phyloP scores from a whole-genome alignment of 2,888 invertebrate genomes.

The Tetropium fuscum region DNA sequence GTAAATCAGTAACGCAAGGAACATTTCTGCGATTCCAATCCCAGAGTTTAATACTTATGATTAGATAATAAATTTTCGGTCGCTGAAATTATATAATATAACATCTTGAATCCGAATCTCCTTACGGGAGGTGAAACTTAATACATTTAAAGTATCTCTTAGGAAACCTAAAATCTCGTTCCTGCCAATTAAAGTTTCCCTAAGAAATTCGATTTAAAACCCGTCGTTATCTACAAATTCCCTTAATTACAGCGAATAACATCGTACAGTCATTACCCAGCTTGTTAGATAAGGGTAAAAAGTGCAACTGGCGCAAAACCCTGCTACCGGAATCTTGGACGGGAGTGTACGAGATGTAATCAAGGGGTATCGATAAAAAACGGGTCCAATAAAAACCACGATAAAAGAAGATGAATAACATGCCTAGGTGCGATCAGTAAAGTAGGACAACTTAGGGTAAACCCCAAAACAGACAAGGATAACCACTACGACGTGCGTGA shows the following conservation, averaged over 20 bases:
- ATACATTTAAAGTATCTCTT: constrained; percentile 26
- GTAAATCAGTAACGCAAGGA: background rate
- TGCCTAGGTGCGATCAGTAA: constrained; percentile 42
- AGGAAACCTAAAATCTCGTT: constrained; percentile 25
- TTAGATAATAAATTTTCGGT: constrained; percentile 22
- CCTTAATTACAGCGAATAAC: constrained; percentile 36
- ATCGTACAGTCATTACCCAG: constrained; percentile 24
- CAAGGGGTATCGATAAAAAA: constrained; percentile 46
- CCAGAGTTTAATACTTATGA: constrained; percentile 11
- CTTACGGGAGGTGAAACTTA: constrained; percentile 19
- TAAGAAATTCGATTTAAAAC: constrained; percentile 31
- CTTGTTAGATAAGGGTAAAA: constrained; percentile 29
- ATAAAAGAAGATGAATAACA: constrained; percentile 52
- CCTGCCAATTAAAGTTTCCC: constrained; percentile 31
- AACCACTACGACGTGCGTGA: constrained; percentile 44
- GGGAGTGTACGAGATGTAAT: constrained; percentile 46
- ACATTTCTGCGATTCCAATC: constrained; percentile 1
- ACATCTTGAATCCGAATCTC: constrained; percentile 17
- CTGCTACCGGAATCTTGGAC: constrained; percentile 21
- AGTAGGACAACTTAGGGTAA: constrained; percentile 34
- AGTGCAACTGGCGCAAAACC: constrained; percentile 26
- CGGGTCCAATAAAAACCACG: constrained; percentile 47
- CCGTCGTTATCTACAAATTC: constrained; percentile 39
- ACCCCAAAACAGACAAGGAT: constrained; percentile 30
- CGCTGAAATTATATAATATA: constrained; percentile 24